Evolutionary conservation across 2,797 vertebrate genomes (phyloP), one percentile per base, ranked within the genome.

Genomic region (Rhadinocentrus ornatus): DNA sequence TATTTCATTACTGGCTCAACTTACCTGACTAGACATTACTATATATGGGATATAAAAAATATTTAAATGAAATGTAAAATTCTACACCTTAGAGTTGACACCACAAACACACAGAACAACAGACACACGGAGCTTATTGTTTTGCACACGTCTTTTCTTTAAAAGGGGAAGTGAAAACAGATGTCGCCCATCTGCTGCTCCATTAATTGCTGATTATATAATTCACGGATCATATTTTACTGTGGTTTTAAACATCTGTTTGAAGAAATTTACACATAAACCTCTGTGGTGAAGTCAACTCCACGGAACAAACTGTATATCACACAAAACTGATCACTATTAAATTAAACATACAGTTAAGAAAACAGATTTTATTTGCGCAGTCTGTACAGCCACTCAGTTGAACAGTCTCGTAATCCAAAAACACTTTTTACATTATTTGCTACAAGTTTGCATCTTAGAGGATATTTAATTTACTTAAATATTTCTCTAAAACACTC

Each of bases 141-240:
- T 73, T 44, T 69, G 57, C 62, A 60, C 37, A 15, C 0, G 62
- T 83, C 29, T 24, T 37, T 56, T 80, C 31, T 59, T 22, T 62
- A 12, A 62, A 68, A 26, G 44, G 10, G 54, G 64, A 83, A 68
- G 41, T 67, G 71, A 80, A 82, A 58, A 77, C 85, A 91, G 85
- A 87, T 87, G 88, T 80, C 68, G 48, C 61, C 81, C 85, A 88
- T 86, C 83, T 91, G 85, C 56, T 6, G 0, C 22, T 67, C 62
- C 66, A 73, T 69, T 88, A 87, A 81, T 79, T 63, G 50, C 66
- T 58, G 29, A 64, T 86, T 87, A 79, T 55, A 24, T 81, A 87
- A 89, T 34, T 65, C 62, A 56, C 16, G 58, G 48, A 24, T 62
- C 71, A 56, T 59, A 32, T 76, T 80, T 73, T 57, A 35, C 54